Conservation (phyloP, 2,888 invertebrate species). For the Oscheius sp. region DNA sequence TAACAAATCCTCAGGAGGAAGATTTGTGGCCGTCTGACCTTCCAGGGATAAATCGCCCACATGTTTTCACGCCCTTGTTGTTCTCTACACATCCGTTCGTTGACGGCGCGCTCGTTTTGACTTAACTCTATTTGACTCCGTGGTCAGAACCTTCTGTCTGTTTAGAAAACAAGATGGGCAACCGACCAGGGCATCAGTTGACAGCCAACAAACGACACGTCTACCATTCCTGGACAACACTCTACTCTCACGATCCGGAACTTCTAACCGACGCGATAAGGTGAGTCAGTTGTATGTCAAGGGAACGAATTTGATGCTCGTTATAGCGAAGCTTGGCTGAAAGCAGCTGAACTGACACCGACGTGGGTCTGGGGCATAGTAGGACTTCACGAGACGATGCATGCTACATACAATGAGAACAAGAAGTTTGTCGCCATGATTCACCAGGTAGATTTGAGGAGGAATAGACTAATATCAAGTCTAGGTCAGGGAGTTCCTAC, state of each 20-base stretch:
- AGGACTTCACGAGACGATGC: slow-evolving; percentile 60
- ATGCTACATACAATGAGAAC: slow-evolving; percentile 53
- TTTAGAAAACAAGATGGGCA: slow-evolving; percentile 45
- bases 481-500: slow-evolving; percentile 60
- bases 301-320: not conserved
- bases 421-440: slow-evolving; percentile 56
- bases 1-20: no score
- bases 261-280: slow-evolving; percentile 55
- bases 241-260: slow-evolving; percentile 52
- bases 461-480: not conserved
- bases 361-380: slow-evolving; percentile 64
- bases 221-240: slow-evolving; percentile 58
- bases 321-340: slow-evolving; percentile 61
- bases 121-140: no score
- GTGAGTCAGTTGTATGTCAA: slow-evolving; percentile 27
- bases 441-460: slow-evolving; percentile 42
- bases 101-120: no score
- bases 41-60: no score
- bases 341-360: slow-evolving; percentile 59
- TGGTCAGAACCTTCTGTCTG: no score
- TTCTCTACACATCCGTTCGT: no score
- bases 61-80: no score
- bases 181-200: slow-evolving; percentile 50
- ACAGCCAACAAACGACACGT: slow-evolving; percentile 52
- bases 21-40: no score